Evolutionary conservation across 2,797 vertebrate species (phyloP).

Genomic region (Microctenopoma stevenorrisi): DNA sequence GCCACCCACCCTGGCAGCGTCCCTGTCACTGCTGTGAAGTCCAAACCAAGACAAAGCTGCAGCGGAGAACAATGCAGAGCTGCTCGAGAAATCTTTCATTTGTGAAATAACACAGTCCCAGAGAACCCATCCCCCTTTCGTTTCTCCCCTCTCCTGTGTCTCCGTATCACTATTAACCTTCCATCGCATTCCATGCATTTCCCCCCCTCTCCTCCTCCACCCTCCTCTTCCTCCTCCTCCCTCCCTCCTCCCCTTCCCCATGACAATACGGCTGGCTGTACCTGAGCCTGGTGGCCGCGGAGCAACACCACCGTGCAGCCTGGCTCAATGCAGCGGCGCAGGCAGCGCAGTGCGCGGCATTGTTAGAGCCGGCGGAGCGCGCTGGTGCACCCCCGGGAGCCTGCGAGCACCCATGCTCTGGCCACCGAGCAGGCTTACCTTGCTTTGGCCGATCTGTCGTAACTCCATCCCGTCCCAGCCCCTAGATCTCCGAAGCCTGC

Average conservation of each 20-base stretch:
- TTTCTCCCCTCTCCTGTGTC: slow-evolving; percentile 55
- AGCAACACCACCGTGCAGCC: slow-evolving; percentile 46
- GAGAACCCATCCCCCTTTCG: slow-evolving; percentile 70
- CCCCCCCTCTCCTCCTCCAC: slow-evolving; percentile 28
- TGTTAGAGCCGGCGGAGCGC: slow-evolving; percentile 59
- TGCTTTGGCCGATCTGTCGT: slow-evolving; percentile 85
- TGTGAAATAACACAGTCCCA: slow-evolving; percentile 51
- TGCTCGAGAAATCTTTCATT: slow-evolving; percentile 24
- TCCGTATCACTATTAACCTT: slow-evolving; percentile 77
- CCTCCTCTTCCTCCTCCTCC: slow-evolving; percentile 4
- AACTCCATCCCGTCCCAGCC: slow-evolving; percentile 85
- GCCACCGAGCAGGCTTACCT: slow-evolving; percentile 73
- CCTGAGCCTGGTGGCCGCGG: slow-evolving; percentile 67
- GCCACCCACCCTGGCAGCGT: slow-evolving; percentile 38
- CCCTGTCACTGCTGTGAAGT: slow-evolving; percentile 47
- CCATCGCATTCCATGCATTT: slow-evolving; percentile 82
- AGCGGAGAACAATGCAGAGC: slow-evolving; percentile 42
- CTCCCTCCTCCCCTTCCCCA: slow-evolving; percentile 41
- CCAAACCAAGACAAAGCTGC: slow-evolving; percentile 51
- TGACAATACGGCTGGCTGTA: slow-evolving; percentile 77
- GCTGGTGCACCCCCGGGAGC: slow-evolving; percentile 37
- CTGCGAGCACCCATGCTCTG: slow-evolving; percentile 37
- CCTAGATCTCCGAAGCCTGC: slow-evolving; percentile 85
- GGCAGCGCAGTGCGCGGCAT: slow-evolving; percentile 55
- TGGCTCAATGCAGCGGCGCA: slow-evolving; percentile 24